Conservation (phyloP, 2,113 vertebrate species). For the Chaenogobius annularis region DNA sequence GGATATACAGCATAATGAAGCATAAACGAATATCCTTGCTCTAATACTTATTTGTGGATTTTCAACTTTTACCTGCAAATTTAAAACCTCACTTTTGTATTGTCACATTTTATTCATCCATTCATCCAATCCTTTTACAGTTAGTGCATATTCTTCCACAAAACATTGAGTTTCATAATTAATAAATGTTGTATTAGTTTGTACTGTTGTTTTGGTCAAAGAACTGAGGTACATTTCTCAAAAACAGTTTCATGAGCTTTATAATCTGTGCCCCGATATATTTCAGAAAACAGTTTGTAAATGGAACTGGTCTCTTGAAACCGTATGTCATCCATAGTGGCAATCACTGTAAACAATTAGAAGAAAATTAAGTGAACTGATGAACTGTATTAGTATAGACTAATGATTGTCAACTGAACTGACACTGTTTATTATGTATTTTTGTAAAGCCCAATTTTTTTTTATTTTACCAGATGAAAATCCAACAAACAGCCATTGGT, state of each 20-base stretch:
- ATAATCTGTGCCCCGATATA: not conserved
- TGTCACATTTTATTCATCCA: not conserved
- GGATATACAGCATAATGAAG: conserved; percentile 37
- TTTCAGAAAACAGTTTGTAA: not conserved
- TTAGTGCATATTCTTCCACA: not conserved
- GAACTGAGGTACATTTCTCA: too few species aligned
- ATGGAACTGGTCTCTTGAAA: conserved; percentile 6
- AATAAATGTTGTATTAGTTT: not conserved
- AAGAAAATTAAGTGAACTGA: conserved; percentile 21
- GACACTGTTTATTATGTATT: too few species aligned
- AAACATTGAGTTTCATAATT: not conserved
- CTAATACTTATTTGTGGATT: conserved; percentile 7
- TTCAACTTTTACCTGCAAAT: conserved; percentile 29
- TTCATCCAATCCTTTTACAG: not conserved
- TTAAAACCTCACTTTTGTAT: not conserved
- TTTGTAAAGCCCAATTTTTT: too few species aligned
- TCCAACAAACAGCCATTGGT: too few species aligned
- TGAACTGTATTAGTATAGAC: conserved; percentile 8
- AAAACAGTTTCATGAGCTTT: not conserved
- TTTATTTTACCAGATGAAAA: too few species aligned
- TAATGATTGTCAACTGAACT: too few species aligned
- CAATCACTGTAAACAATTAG: conserved; percentile 13
- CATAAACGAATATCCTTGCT: conserved; percentile 26
- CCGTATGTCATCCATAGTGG: conserved; percentile 37
- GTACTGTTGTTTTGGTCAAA: too few species aligned